phyloP scores from a whole-genome alignment of 2,113 vertebrate genomes.

The Tragelaphus scriptus region DNA sequence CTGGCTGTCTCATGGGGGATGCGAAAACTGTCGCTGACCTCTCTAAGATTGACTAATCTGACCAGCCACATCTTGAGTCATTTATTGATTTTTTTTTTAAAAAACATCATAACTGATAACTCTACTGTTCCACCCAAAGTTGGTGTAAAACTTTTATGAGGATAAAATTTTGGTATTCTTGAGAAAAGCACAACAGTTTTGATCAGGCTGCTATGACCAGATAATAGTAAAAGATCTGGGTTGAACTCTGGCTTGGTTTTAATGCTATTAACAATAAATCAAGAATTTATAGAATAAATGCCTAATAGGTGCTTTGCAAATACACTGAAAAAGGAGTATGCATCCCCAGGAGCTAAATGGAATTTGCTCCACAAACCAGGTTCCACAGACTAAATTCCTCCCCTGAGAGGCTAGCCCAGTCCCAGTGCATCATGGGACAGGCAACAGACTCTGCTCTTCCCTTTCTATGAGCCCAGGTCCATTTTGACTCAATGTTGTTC shows the following conservation, averaged over 20 bases:
- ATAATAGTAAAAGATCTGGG: neutral
- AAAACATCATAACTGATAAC: neutral
- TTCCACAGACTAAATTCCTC: accelerated
- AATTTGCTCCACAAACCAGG: too few species aligned
- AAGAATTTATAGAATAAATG: neutral
- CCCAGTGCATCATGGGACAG: accelerated
- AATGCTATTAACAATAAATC: neutral
- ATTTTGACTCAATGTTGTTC: neutral
- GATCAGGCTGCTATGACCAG: neutral
- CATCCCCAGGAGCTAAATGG: neutral
- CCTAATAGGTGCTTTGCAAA: neutral
- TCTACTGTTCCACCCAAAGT: neutral
- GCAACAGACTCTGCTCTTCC: accelerated
- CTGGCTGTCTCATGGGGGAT: accelerated
- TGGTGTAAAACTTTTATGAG: neutral
- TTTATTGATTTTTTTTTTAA: neutral
- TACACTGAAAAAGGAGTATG: neutral
- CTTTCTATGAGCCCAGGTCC: neutral
- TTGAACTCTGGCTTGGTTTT: neutral
- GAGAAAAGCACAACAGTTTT: neutral
- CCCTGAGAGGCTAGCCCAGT: neutral
- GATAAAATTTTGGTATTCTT: neutral
- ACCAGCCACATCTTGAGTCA: neutral
- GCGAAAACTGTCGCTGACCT: accelerated
- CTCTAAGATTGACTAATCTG: neutral